Percentiles rank a stretch among this genome's conserved stretches.
Evolutionary conservation across 2,888 invertebrate genomes (phyloP).

Genomic region (Dynastes maya): DNA sequence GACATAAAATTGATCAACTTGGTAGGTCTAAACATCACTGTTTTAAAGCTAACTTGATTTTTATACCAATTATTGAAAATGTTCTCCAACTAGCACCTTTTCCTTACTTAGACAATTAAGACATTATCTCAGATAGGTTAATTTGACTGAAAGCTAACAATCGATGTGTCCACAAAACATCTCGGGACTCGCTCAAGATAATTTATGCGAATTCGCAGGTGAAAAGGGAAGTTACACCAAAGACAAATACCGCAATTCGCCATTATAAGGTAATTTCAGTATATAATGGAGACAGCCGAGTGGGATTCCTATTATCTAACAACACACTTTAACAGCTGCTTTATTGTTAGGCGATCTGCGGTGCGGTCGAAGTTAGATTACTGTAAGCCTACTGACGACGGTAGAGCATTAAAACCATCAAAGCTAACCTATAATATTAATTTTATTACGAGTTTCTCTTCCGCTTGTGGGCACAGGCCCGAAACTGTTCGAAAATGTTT

Average conservation of each 20-base stretch:
- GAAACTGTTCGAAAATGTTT: conserved; percentile 17
- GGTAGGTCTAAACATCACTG: too few species aligned
- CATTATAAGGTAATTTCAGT: conserved; percentile 20
- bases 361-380: conserved; percentile 24
- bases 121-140: too few species aligned
- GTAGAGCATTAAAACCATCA: conserved; percentile 28
- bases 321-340: conserved; percentile 26
- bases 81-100: too few species aligned
- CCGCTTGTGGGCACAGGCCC: background rate
- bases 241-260: conserved; percentile 6
- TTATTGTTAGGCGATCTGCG: conserved; percentile 25
- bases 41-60: too few species aligned
- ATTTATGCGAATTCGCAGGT: conserved; percentile 5
- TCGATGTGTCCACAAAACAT: too few species aligned
- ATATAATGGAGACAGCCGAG: conserved; percentile 25
- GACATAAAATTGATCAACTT: too few species aligned
- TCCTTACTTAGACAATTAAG: too few species aligned
- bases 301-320: conserved; percentile 26
- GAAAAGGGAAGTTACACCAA: background rate
- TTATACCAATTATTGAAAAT: too few species aligned
- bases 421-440: conserved; percentile 34
- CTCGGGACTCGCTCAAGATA: too few species aligned
- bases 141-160: too few species aligned
- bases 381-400: conserved; percentile 24
- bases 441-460: conserved; percentile 22